Conservation (phyloP, 2,797 vertebrate genomes). For the Ficedula albicollis region DNA sequence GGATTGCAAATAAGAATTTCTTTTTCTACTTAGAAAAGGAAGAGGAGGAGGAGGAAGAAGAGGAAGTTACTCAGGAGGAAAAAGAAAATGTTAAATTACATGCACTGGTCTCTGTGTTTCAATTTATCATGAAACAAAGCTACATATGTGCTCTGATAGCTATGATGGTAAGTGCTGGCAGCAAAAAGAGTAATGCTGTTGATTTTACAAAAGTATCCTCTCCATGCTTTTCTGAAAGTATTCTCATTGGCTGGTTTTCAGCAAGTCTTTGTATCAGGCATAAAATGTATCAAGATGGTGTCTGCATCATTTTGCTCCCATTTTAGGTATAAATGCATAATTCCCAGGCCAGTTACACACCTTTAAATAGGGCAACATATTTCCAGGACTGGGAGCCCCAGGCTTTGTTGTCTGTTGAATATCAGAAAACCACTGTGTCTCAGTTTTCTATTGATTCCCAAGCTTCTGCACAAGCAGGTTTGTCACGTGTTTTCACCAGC, state of each 20-base stretch:
- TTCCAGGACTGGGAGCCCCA: not conserved
- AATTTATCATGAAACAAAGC: conserved; percentile 98
- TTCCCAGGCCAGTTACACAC: not conserved
- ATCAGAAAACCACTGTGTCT: not conserved
- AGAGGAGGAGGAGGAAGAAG: conserved; percentile 79
- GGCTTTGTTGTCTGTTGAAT: not conserved
- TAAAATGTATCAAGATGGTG: not conserved
- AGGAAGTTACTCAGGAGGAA: conserved; percentile 66
- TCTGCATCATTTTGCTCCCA: not conserved
- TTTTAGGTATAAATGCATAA: not conserved
- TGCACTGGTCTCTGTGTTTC: conserved; percentile 87
- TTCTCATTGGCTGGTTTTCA: not conserved
- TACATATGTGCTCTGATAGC: conserved; percentile 98
- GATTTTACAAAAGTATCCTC: not conserved
- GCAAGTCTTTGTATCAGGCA: not conserved
- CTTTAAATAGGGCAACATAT: not conserved
- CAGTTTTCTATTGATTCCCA: not conserved
- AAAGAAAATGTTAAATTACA: conserved; percentile 79
- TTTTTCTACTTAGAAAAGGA: conserved; percentile 78
- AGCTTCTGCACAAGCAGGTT: not conserved
- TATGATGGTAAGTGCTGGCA: conserved; percentile 90
- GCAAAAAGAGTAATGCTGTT: not conserved
- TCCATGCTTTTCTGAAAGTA: not conserved
- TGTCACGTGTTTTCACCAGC: not conserved
- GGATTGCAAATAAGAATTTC: conserved; percentile 26